Percentiles rank a stretch among this genome's conserved stretches.
Conservation (phyloP, 2,888 invertebrate species). For the Molanna angustata region DNA sequence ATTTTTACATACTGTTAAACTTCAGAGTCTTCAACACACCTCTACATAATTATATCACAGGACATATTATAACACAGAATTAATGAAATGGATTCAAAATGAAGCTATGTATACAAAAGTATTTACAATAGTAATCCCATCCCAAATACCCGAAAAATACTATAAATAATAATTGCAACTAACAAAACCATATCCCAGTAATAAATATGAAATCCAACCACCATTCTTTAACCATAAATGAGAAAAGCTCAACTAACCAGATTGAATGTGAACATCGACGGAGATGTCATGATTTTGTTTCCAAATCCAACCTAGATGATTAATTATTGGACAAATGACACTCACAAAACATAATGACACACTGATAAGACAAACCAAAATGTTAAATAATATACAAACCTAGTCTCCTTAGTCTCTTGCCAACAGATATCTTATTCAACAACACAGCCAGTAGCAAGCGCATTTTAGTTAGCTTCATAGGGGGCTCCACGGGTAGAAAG, state of each 20-base stretch:
- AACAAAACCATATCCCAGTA: too few relatives aligned
- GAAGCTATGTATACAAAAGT: too few relatives aligned
- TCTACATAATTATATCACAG: too few relatives aligned
- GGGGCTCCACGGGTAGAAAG: slow-evolving; percentile 46
- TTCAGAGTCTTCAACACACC: too few relatives aligned
- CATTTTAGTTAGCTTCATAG: slow-evolving; percentile 71
- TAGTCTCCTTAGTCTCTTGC: slow-evolving; percentile 71
- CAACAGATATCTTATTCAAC: slow-evolving; percentile 79
- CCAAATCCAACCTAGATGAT: slow-evolving; percentile 22
- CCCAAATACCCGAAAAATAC: too few relatives aligned
- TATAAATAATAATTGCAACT: too few relatives aligned
- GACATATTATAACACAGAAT: too few relatives aligned
- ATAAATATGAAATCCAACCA: not conserved
- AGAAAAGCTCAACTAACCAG: slow-evolving; percentile 25
- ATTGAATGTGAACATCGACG: slow-evolving; percentile 12
- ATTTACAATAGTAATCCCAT: too few relatives aligned
- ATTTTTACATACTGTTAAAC: too few relatives aligned
- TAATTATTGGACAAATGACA: slow-evolving; percentile 27
- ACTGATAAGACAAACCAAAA: slow-evolving; percentile 1
- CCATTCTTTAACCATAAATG: slow-evolving; percentile 9
- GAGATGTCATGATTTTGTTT: slow-evolving; percentile 19
- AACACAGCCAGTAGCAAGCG: slow-evolving; percentile 76
- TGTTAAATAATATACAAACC: slow-evolving; percentile 60
- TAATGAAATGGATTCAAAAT: too few relatives aligned
- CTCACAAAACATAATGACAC: slow-evolving; percentile 28